Conservation (phyloP, 2,797 vertebrate species). For the Melanogrammus aeglefinus region DNA sequence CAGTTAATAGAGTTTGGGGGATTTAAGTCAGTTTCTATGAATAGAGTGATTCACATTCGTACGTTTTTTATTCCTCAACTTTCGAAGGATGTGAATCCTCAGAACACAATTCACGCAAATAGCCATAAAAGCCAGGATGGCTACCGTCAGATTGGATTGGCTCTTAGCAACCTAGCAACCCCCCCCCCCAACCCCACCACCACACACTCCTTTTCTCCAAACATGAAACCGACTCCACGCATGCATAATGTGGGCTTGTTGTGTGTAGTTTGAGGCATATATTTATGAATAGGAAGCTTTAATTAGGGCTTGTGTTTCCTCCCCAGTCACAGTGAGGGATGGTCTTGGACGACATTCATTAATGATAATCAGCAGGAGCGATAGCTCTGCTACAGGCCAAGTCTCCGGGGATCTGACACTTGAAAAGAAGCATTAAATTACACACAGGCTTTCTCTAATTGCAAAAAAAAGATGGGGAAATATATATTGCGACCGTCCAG, state of each 20-base stretch:
- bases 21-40: neutral
- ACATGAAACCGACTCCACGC: too few relatives aligned
- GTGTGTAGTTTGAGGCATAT: constrained; percentile 66
- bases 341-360: constrained; percentile 75
- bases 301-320: constrained; percentile 76
- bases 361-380: constrained; percentile 78
- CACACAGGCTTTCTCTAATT: constrained; percentile 76
- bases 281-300: constrained; percentile 79
- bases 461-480: constrained; percentile 71
- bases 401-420: constrained; percentile 73
- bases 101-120: too few relatives aligned
- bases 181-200: too few relatives aligned
- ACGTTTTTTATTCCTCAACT: too few relatives aligned
- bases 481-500: constrained; percentile 52
- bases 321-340: constrained; percentile 75
- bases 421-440: constrained; percentile 78
- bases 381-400: constrained; percentile 72
- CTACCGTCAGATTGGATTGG: too few relatives aligned
- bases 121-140: too few relatives aligned
- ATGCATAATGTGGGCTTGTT: constrained; percentile 52
- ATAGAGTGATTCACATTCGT: neutral
- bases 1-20: neutral
- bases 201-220: too few relatives aligned
- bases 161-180: too few relatives aligned
- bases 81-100: too few relatives aligned